Conservation (phyloP, 2,797 vertebrate genomes). For the Sebastes umbrosus region DNA sequence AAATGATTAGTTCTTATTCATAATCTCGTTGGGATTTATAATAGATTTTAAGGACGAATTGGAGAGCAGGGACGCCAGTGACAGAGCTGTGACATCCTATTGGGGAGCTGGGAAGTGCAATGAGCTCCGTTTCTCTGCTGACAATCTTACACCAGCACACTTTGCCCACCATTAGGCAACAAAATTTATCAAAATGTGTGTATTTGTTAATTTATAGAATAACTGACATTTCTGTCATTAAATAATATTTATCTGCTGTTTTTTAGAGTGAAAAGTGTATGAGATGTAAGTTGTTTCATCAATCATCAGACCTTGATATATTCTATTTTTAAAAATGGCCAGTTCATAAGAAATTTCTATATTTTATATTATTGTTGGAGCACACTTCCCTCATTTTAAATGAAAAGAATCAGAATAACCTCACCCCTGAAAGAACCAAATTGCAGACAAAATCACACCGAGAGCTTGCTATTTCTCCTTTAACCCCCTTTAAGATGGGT, state of each 20-base stretch:
- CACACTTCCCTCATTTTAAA: neutral
- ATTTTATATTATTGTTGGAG: neutral
- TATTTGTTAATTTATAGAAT: neutral
- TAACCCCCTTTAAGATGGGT: neutral
- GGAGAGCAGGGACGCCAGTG: constrained; percentile 35
- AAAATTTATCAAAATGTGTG: constrained; percentile 11
- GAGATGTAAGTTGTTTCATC: neutral
- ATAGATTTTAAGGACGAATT: constrained; percentile 34
- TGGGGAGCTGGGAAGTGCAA: constrained; percentile 49
- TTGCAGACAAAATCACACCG: neutral
- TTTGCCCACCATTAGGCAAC: constrained; percentile 42
- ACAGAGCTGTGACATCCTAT: constrained; percentile 58
- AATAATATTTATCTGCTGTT: neutral
- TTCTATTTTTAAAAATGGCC: neutral
- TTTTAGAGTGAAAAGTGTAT: neutral
- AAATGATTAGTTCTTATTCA: constrained; percentile 20
- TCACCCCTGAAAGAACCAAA: neutral
- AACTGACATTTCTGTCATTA: neutral
- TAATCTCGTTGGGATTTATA: constrained; percentile 24
- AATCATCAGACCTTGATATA: neutral
- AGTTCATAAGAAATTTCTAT: neutral
- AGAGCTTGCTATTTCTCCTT: neutral
- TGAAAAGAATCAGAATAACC: neutral
- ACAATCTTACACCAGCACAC: constrained; percentile 20
- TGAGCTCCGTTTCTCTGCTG: constrained; percentile 39